A percentile compares a stretch with the other conserved stretches of the same genome.
These are phyloP conservation scores for Xiphias gladius DNA, from an alignment of 2,113 vertebrate genomes.

Conservation along the genomic window DNA sequence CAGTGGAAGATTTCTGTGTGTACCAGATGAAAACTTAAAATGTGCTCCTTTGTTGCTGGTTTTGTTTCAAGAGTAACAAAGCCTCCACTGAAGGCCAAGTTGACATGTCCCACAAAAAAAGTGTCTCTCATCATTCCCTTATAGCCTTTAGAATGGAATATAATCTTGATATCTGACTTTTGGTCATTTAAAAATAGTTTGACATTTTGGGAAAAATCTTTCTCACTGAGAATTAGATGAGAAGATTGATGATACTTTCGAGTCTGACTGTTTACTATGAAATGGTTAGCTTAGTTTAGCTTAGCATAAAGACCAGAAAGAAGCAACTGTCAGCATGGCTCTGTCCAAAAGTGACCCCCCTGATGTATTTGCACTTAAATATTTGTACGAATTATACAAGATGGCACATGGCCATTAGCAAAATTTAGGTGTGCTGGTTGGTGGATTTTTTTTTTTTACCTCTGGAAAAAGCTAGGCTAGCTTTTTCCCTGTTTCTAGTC, in stretches of 20 bases:
- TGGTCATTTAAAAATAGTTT: background rate
- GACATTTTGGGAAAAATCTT: background rate
- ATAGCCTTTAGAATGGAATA: background rate
- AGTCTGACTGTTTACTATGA: too few relatives aligned
- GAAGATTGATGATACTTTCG: background rate
- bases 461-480: background rate
- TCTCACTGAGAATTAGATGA: background rate
- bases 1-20: constrained; percentile 4
- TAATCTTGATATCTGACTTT: background rate
- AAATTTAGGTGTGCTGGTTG: background rate
- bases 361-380: background rate
- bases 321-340: background rate
- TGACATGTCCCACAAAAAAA: background rate
- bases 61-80: constrained; percentile 5
- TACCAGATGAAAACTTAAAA: constrained; percentile 20
- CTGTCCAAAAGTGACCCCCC: background rate
- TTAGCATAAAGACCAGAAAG: background rate
- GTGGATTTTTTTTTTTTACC: background rate
- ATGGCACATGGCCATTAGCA: background rate
- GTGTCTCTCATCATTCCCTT: background rate
- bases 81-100: background rate
- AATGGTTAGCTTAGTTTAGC: background rate
- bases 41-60: constrained; percentile 8
- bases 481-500: background rate
- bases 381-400: too few relatives aligned